Base-by-base conservation (phyloP, 2,797 vertebrate genomes). In the Dallia pectoralis region DNA sequence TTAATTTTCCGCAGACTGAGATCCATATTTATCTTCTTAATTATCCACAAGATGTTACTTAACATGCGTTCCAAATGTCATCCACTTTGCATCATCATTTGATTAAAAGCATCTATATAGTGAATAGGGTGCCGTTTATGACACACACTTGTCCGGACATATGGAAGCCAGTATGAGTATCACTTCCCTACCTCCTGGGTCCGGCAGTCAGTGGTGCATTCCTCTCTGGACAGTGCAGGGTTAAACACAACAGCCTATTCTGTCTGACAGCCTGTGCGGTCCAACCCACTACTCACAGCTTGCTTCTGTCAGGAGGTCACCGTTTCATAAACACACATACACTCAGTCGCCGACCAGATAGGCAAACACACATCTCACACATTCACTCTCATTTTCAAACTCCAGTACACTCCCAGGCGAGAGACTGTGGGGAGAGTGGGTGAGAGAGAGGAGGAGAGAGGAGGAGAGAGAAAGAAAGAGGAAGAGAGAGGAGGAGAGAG, bases 231-330 rank as follows among this genome's bases (percentile, higher is more conserved):
- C 62, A 6, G 48, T 64, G 72, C 72, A 64, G 59, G 67, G 63
- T 77, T 79, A 3, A 85, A 74, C 65, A 47, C 74, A 75, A 81
- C 78, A 36, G 69, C 69, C 40, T 7, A 51, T 48, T 82, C 82
- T 63, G 81, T 78, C 74, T 74, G 82, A 76, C 80, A 44, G 78
- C 68, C 72, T 85, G 86, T 86, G 84, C 84, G 85, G 82, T 86
- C 82, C 70, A 4, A 56, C 71, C 78, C 73, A 62, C 68, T 75
- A 63, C 75, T 79, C 81, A 78, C 72, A 65, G 71, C 77, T 78
- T 67, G 19, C 4, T 72, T 69, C 78, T 78, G 85, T 85, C 80
- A 81, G 85, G 67, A 74, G n/a, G 59, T n/a, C 33, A 30, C 18
- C 7, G 33, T 32, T 73, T 69, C 33, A 44, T 33, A 78, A 76